Evolutionary conservation across 2,888 invertebrate genomes (phyloP), one percentile per base, ranked within the genome.

Genomic region (Cheilosia vulpina): DNA sequence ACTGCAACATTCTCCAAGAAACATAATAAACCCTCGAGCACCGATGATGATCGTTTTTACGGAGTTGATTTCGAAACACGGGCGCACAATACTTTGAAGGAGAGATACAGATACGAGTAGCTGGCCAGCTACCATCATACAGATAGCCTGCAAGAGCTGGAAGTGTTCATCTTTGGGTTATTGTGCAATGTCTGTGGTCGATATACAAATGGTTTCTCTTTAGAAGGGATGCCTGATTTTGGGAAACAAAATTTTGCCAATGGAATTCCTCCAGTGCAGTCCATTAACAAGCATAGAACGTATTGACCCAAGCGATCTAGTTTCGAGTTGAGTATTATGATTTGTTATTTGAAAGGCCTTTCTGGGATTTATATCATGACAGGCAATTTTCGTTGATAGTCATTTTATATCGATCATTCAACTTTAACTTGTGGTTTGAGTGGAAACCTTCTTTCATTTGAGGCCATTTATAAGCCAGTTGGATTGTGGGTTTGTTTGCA

Each of bases 11-110:
- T 38, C 47, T 58, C 52, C 13, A 38, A 24, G 50, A 58, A 47
- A 43, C 45, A 38, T 50, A 71, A 71, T 47, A 71, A 47, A 60
- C 50, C 17, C 38, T 58, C 24, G 17, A 53, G 9, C 38, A 5
- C 15, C 31, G 43, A 57, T 43, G 43, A 55, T 31, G 31, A 45
- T 68, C 13, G 50, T 50, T 69, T 68, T 7, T 31, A 21, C 17
- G 0, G 9, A 41, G 52, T 41, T 11, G 17, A 66, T 63, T 63
- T 47, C 5, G 15, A 47, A 34, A 63, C 45, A 45, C 31, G 24
- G 24, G 5, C 7, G 9, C 3, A n/a, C 19, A 11, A 63, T 34
- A 55, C 17, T 47, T 31, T 11, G 24, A 6, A 19, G 13, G 31
- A 13, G 13, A 17, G 17, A 45, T 6, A 6, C 27, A 27, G 6